Conservation (phyloP, 2,113 vertebrate genomes). For the Orientallactaga bullata region DNA sequence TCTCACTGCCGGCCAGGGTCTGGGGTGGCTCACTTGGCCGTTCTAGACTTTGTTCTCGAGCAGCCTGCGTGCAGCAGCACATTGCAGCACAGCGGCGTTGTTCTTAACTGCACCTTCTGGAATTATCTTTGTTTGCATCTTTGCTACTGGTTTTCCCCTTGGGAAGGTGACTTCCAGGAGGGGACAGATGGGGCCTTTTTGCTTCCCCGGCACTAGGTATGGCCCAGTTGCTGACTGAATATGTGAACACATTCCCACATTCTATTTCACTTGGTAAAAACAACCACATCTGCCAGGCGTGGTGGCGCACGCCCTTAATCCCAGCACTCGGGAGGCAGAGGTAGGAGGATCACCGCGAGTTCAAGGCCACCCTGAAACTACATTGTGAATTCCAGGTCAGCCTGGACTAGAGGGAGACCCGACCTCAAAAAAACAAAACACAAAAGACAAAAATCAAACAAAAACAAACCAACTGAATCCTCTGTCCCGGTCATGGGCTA, state of each 20-base stretch:
- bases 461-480: neutral
- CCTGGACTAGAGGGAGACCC: no score
- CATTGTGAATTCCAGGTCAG: no score
- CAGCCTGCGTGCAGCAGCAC: neutral
- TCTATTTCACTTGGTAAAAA: neutral
- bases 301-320: no score
- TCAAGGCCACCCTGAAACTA: no score
- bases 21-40: neutral
- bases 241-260: neutral
- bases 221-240: neutral
- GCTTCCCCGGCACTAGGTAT: neutral
- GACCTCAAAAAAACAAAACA: no score
- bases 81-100: no score
- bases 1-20: neutral
- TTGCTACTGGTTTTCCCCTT: neutral
- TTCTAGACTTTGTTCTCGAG: neutral
- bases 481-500: neutral
- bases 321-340: no score
- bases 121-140: neutral
- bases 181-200: neutral
- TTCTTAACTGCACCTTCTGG: neutral
- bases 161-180: neutral
- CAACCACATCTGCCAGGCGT: no score
- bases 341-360: no score
- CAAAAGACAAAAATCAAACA: no score